Conservation (phyloP, 2,888 invertebrate species). For the Lymantria dispar region DNA sequence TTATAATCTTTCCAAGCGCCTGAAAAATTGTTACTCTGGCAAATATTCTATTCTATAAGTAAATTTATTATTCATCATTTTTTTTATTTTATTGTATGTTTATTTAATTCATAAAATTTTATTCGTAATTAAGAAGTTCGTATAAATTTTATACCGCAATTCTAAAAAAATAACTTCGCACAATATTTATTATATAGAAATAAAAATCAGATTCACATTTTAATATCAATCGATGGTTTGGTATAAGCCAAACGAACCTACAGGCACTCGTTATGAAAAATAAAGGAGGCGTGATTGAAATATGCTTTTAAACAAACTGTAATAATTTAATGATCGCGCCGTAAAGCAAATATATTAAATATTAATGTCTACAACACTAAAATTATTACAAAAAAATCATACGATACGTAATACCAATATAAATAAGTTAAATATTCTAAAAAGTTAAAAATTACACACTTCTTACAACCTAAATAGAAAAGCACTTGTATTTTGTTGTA, state of each 20-base stretch:
- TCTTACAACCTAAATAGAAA: slow-evolving; percentile 77
- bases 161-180: slow-evolving; percentile 60
- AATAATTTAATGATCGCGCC: slow-evolving; percentile 72
- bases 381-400: slow-evolving; percentile 80
- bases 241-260: slow-evolving; percentile 50
- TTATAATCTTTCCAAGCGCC: slow-evolving; percentile 81
- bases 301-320: slow-evolving; percentile 66
- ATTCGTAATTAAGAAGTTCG: slow-evolving; percentile 53
- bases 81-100: slow-evolving; percentile 48
- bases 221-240: slow-evolving; percentile 46
- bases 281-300: slow-evolving; percentile 69
- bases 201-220: slow-evolving; percentile 52
- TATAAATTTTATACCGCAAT: slow-evolving; percentile 39
- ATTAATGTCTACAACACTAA: slow-evolving; percentile 78
- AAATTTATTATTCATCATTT: slow-evolving; percentile 52
- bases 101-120: slow-evolving; percentile 63
- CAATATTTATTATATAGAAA: slow-evolving; percentile 40
- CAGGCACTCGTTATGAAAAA: slow-evolving; percentile 73
- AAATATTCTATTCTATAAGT: slow-evolving; percentile 70
- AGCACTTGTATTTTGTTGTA: slow-evolving; percentile 71
- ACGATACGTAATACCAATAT: slow-evolving; percentile 78
- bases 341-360: slow-evolving; percentile 81
- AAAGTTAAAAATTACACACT: slow-evolving; percentile 82
- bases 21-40: slow-evolving; percentile 58
- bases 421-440: slow-evolving; percentile 83